These are phyloP conservation scores for Sebastes diploproa DNA, from an alignment of 2,797 vertebrate genomes.

Conservation along the genomic window DNA sequence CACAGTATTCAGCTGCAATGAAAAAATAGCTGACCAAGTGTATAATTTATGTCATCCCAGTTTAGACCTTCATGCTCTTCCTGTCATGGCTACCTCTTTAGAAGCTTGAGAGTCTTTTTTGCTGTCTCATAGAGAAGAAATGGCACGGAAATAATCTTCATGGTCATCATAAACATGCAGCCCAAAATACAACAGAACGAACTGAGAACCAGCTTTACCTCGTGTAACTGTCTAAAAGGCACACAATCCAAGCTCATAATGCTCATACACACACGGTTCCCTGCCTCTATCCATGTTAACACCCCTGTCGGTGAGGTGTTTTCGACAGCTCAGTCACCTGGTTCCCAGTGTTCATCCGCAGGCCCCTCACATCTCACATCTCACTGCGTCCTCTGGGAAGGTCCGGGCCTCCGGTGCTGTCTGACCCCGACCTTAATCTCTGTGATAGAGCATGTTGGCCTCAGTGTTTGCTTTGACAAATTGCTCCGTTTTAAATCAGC, in stretches of 20 bases:
- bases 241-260: background rate
- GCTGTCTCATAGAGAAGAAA: background rate
- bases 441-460: constrained; percentile 11
- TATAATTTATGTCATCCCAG: constrained; percentile 28
- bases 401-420: constrained; percentile 3
- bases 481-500: constrained; percentile 40
- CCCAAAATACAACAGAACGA: background rate
- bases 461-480: constrained; percentile 41
- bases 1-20: constrained; percentile 22
- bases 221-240: background rate
- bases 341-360: background rate
- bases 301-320: background rate
- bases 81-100: background rate
- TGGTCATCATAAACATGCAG: background rate
- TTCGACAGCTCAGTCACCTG: constrained; percentile 9
- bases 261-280: background rate
- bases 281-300: constrained; percentile 2
- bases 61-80: background rate
- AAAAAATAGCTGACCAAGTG: constrained; percentile 18
- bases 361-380: constrained; percentile 9
- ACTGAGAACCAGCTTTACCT: background rate
- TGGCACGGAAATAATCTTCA: background rate
- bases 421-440: constrained; percentile 34
- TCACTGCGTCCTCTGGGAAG: constrained; percentile 22
- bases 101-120: background rate